Evolutionary conservation across 2,888 invertebrate species (phyloP).

Genomic region (Caenorhabditis afra): DNA sequence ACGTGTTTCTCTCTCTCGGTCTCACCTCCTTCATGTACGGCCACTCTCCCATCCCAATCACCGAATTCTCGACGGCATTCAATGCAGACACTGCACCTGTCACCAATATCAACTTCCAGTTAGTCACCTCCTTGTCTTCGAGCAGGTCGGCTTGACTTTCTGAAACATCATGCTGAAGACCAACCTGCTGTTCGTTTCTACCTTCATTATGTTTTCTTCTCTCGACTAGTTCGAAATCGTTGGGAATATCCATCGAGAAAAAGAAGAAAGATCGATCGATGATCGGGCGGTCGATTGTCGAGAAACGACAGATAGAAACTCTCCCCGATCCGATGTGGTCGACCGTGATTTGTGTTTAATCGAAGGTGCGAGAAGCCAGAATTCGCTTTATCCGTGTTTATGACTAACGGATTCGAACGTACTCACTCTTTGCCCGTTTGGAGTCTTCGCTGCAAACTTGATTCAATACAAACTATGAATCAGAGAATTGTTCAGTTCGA

Average conservation of each 20-base stretch:
- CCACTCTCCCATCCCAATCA: slow-evolving; percentile 48
- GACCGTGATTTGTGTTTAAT: slow-evolving; percentile 30
- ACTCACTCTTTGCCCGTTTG: no score
- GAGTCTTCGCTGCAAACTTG: no score
- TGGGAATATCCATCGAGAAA: slow-evolving; percentile 14
- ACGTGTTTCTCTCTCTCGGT: not conserved
- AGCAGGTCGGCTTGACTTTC: slow-evolving; percentile 2
- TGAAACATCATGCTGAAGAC: not conserved
- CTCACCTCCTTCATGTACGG: slow-evolving; percentile 48
- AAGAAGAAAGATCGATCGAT: not conserved
- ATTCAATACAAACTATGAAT: no score
- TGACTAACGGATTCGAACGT: no score
- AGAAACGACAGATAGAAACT: no score
- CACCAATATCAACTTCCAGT: slow-evolving; percentile 40
- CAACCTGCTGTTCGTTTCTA: not conserved
- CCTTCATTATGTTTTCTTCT: slow-evolving; percentile 6
- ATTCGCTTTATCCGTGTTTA: slow-evolving; percentile 1
- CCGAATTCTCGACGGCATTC: slow-evolving; percentile 46
- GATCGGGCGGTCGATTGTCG: not conserved
- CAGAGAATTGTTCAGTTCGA: no score
- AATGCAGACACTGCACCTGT: slow-evolving; percentile 35
- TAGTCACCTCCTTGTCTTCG: slow-evolving; percentile 16
- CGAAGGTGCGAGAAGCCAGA: no score
- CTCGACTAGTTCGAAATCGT: slow-evolving; percentile 24
- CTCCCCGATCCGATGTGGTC: no score